Evolutionary conservation across 35 echinoderm and acorn worm species (phyloP).

Genomic region (Holothuria glaberrima): DNA sequence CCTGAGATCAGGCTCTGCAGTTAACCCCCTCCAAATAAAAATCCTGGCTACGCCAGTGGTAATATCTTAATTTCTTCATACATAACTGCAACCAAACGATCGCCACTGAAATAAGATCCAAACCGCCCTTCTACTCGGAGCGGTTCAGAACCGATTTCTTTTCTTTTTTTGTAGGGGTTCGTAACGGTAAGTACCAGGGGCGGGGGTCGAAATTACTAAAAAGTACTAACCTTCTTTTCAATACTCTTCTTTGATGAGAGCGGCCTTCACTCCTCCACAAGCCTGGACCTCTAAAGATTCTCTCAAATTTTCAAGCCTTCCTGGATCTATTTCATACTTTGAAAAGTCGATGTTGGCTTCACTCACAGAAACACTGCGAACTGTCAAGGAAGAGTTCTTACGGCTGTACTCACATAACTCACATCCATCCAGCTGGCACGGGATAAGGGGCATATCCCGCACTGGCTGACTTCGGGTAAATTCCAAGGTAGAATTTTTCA

Average conservation of each 20-base stretch:
- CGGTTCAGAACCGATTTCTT: too few species aligned
- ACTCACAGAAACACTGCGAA: neutral
- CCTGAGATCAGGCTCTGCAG: too few species aligned
- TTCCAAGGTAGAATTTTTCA: neutral
- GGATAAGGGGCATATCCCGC: neutral
- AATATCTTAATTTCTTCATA: too few species aligned
- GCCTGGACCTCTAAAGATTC: conserved; percentile 47
- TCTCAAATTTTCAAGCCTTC: conserved; percentile 31
- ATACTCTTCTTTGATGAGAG: conserved; percentile 30
- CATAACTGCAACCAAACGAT: too few species aligned
- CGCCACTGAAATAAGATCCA: too few species aligned
- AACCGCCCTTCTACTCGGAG: too few species aligned
- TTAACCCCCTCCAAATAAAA: too few species aligned
- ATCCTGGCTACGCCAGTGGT: too few species aligned
- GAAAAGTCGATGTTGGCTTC: conserved; percentile 30
- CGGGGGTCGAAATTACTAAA: too few species aligned
- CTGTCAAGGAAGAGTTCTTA: neutral
- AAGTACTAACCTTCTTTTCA: neutral
- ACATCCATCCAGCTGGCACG: neutral
- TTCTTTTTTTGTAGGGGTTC: too few species aligned
- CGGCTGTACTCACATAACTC: conserved; percentile 1
- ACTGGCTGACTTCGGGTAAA: neutral
- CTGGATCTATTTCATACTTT: conserved; percentile 35
- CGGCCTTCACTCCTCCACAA: conserved; percentile 39
- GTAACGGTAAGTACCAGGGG: too few species aligned